Percentiles rank a stretch among this genome's conserved stretches.
Conservation (phyloP, 2,888 invertebrate species). For the Orchesellides sinensis region DNA sequence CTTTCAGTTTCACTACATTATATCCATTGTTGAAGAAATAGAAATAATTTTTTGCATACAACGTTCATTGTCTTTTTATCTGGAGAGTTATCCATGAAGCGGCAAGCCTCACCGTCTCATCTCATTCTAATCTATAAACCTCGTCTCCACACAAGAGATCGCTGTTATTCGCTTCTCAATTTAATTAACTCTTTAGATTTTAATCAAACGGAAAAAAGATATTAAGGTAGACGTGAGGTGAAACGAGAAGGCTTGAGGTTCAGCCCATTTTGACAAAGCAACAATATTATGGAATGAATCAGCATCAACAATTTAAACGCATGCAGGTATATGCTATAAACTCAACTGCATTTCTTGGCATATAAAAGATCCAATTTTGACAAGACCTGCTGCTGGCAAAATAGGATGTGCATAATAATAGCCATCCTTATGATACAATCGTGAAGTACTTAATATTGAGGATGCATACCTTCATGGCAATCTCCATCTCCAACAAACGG, state of each 20-base stretch:
- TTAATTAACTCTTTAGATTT: not conserved
- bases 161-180: not conserved
- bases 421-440: not conserved
- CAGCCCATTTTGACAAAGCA: too few relatives aligned
- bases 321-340: not conserved
- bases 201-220: not conserved
- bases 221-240: not conserved
- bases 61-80: too few relatives aligned
- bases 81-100: too few relatives aligned
- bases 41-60: too few relatives aligned
- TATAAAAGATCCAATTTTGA: not conserved
- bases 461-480: slow-evolving; percentile 56
- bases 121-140: too few relatives aligned
- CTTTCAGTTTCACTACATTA: too few relatives aligned
- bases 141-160: too few relatives aligned
- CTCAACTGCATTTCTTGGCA: not conserved
- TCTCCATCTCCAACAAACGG: slow-evolving; percentile 3
- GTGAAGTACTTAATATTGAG: not conserved
- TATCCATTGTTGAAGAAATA: too few relatives aligned
- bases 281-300: too few relatives aligned
- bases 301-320: not conserved
- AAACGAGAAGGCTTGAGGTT: too few relatives aligned
- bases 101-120: too few relatives aligned
- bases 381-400: not conserved
- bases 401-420: not conserved